Percentiles rank a stretch among this genome's conserved stretches.
Conservation (phyloP, 2,888 invertebrate genomes). For the Emesis furor region DNA sequence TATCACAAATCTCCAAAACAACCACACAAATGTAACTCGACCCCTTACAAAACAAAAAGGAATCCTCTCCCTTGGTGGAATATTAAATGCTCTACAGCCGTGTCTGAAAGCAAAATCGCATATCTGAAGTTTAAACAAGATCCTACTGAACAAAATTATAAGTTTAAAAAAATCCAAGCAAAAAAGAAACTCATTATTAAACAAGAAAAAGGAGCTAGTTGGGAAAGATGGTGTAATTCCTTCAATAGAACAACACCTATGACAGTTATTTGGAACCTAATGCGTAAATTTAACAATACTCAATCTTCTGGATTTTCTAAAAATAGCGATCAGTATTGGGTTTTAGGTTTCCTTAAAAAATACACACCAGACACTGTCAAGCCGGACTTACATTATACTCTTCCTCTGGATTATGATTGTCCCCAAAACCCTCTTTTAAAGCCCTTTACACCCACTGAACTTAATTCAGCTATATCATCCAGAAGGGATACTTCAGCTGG, state of each 20-base stretch:
- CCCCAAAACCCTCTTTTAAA: slow-evolving; percentile 29
- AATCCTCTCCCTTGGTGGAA: slow-evolving; percentile 26
- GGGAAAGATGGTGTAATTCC: slow-evolving; percentile 9
- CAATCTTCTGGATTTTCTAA: slow-evolving; percentile 4
- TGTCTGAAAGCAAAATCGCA: slow-evolving; percentile 8
- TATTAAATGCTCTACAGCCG: slow-evolving; percentile 7
- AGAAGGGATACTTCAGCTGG: slow-evolving; percentile 59
- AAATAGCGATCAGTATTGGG: slow-evolving; percentile 25
- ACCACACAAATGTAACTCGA: too few species aligned
- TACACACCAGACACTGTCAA: slow-evolving; percentile 23
- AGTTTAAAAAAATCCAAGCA: slow-evolving; percentile 10
- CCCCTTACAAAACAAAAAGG: slow-evolving; percentile 4
- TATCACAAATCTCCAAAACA: too few species aligned
- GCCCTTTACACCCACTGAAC: slow-evolving; percentile 47
- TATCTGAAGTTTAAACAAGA: background rate
- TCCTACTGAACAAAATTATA: slow-evolving; percentile 12
- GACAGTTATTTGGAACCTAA: slow-evolving; percentile 16
- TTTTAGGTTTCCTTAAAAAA: slow-evolving; percentile 35
- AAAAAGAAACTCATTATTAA: slow-evolving; percentile 19
- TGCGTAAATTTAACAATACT: slow-evolving; percentile 12
- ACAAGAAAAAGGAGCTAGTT: slow-evolving; percentile 11
- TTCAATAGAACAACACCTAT: slow-evolving; percentile 28
- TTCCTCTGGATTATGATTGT: slow-evolving; percentile 19
- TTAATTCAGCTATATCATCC: slow-evolving; percentile 38
- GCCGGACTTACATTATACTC: slow-evolving; percentile 10